A percentile compares a stretch with the other conserved stretches of the same genome.
These are phyloP conservation scores for Threskiornis aethiopicus DNA, from an alignment of 2,797 vertebrate genomes.

Conservation along the genomic window DNA sequence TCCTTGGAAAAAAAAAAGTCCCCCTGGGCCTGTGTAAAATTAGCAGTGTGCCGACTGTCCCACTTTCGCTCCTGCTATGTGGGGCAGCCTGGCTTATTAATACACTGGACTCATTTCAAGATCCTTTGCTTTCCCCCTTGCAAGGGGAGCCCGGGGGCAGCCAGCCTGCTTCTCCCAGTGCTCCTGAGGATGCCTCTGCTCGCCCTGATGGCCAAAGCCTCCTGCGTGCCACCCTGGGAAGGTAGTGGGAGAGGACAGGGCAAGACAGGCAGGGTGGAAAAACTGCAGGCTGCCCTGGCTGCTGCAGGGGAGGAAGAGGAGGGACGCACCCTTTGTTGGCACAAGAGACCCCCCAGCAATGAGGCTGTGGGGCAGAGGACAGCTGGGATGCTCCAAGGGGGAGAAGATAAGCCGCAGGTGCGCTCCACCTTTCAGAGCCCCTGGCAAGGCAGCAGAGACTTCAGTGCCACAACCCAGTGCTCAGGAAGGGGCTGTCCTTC, in stretches of 20 bases:
- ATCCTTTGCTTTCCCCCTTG: neutral
- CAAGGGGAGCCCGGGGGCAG: neutral
- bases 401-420: neutral
- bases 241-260: neutral
- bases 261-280: neutral
- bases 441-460: neutral
- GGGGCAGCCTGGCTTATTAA: conserved; percentile 53
- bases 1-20: neutral
- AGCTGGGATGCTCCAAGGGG: neutral
- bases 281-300: neutral
- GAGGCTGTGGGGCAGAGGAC: neutral
- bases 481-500: neutral
- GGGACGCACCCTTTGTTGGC: neutral
- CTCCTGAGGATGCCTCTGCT: neutral
- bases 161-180: neutral
- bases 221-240: neutral
- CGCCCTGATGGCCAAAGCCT: neutral
- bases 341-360: neutral
- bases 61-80: conserved; percentile 36
- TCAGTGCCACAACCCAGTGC: neutral
- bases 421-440: neutral
- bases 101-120: neutral
- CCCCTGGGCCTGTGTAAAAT: conserved; percentile 35
- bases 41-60: conserved; percentile 46
- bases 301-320: neutral